phyloP scores from a whole-genome alignment of 2,113 vertebrate species.

The Narcine bancroftii region DNA sequence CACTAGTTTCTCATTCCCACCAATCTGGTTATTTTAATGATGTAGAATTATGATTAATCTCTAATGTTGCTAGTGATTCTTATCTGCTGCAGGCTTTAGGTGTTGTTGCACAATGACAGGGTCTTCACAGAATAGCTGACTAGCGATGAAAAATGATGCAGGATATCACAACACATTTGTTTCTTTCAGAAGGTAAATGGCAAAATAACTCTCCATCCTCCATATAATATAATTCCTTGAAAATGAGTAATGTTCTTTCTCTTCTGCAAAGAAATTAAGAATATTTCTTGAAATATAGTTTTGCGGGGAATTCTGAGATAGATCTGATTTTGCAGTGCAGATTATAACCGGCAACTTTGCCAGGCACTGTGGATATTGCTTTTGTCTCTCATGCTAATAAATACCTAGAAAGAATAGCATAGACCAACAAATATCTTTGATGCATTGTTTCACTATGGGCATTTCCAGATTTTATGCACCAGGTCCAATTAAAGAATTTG shows the following conservation, averaged over 20 bases:
- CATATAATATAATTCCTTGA: not conserved
- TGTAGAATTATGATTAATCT: conserved; percentile 8
- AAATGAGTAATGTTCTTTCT: not conserved
- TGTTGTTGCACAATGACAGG: not conserved
- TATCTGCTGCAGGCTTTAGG: not conserved
- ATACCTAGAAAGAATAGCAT: not conserved
- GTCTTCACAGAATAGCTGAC: not conserved
- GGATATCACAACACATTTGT: not conserved
- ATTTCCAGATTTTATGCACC: not conserved
- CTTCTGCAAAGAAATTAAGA: not conserved
- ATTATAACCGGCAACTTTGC: not conserved
- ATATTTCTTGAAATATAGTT: not conserved
- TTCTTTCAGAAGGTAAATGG: not conserved
- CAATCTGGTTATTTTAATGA: not conserved
- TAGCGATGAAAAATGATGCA: conserved; percentile 3
- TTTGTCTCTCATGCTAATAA: not conserved
- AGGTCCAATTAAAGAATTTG: not conserved
- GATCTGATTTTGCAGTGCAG: not conserved
- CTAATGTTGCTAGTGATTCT: not conserved
- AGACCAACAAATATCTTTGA: not conserved
- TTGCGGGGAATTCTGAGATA: not conserved
- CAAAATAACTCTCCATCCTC: not conserved
- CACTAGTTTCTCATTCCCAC: not conserved
- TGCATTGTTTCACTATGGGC: not conserved
- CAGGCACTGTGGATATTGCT: not conserved